Conservation (phyloP, 2,888 invertebrate species). For the Andrena flavipes region DNA sequence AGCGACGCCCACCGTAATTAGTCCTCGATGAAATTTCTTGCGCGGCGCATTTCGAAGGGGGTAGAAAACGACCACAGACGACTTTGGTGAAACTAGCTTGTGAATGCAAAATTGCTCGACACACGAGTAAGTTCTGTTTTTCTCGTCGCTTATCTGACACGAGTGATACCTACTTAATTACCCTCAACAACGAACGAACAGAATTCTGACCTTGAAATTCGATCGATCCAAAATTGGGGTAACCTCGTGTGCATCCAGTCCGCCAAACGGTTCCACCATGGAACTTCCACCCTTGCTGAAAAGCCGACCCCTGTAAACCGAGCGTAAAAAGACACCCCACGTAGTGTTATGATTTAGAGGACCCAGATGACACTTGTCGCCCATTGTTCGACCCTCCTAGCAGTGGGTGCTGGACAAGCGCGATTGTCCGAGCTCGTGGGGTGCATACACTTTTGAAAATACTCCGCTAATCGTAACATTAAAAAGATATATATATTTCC, state of each 20-base stretch:
- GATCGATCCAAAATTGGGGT: conserved; percentile 29
- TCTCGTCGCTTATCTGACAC: neutral
- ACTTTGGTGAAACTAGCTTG: too few relatives aligned
- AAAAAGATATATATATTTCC: neutral
- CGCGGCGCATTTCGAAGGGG: neutral
- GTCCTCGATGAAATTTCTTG: conserved; percentile 31
- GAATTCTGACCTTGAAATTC: neutral
- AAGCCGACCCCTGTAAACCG: conserved; percentile 39
- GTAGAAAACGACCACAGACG: neutral
- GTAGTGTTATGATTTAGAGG: conserved; percentile 64
- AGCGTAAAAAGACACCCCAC: conserved; percentile 59
- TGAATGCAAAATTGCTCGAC: too few relatives aligned
- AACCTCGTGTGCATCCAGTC: neutral
- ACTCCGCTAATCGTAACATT: conserved; percentile 31
- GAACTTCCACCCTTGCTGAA: neutral
- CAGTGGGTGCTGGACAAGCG: conserved; percentile 25
- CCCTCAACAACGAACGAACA: neutral
- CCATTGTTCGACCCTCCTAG: conserved; percentile 65
- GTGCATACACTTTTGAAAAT: conserved; percentile 51
- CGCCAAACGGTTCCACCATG: neutral
- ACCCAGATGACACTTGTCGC: conserved; percentile 68
- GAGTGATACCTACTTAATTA: neutral
- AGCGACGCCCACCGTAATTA: conserved; percentile 50
- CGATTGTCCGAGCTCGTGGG: conserved; percentile 38
- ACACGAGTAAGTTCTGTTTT: neutral